These are phyloP conservation scores for Brachyalestes nurse DNA, from an alignment of 2,797 vertebrate species.

Conservation along the genomic window DNA sequence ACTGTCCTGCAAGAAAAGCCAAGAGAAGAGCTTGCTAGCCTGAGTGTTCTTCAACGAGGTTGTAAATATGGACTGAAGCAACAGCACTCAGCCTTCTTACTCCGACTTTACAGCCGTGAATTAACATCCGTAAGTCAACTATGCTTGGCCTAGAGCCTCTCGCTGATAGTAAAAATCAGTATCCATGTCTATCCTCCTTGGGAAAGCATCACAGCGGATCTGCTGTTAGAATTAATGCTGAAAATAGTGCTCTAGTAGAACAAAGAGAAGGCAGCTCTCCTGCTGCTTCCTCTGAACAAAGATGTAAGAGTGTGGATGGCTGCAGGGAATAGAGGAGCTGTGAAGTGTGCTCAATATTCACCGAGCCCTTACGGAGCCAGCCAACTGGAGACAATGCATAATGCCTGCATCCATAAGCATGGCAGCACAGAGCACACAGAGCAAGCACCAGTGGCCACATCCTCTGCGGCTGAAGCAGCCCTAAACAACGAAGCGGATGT, in stretches of 20 bases:
- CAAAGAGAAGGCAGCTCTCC: constrained; percentile 45
- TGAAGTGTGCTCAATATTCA: constrained; percentile 42
- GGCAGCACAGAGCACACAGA: constrained; percentile 23
- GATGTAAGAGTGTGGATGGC: constrained; percentile 29
- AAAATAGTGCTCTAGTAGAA: constrained; percentile 34
- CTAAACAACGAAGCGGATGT: constrained; percentile 24
- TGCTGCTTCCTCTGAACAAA: constrained; percentile 44
- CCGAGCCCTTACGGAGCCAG: constrained; percentile 42
- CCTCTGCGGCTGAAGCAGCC: constrained; percentile 1
- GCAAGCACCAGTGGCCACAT: constrained; percentile 26
- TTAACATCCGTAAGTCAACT: constrained; percentile 37
- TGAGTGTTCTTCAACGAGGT: constrained; percentile 6
- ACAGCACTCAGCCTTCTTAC: constrained; percentile 15
- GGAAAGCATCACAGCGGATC: constrained; percentile 36
- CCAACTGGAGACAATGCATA: constrained; percentile 41
- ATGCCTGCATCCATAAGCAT: constrained; percentile 44
- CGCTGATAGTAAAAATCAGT: constrained; percentile 37
- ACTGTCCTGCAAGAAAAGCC: constrained; percentile 20
- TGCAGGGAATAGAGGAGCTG: constrained; percentile 38
- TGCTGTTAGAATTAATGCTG: constrained; percentile 34
- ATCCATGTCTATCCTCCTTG: constrained; percentile 37
- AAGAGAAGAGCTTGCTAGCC: constrained; percentile 30
- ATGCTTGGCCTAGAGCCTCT: constrained; percentile 28
- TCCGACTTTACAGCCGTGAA: constrained; percentile 25
- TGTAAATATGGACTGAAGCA: constrained; percentile 41